Evolutionary conservation across 2,888 invertebrate species (phyloP), one percentile per base, ranked within the genome.

Genomic region (Sinodicranocentrus sp.): DNA sequence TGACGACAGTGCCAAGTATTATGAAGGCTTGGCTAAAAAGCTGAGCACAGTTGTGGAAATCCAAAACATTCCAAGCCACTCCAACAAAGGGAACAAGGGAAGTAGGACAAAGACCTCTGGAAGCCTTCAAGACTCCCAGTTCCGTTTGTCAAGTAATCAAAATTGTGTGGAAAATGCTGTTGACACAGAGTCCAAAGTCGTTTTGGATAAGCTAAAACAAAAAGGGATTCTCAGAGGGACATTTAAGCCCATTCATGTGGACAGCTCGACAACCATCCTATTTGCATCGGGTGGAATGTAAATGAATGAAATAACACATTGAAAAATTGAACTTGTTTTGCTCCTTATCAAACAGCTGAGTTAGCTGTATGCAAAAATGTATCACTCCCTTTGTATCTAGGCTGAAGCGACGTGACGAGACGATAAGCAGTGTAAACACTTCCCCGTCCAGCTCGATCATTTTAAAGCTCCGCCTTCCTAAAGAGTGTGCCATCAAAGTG

Each of bases 401-500:
- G 76, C 54, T 76, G 43, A 17, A 59, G 57, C 67, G 73, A 70
- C 70, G 52, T 10, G 79, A 79, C 23, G 71, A 71, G 15, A 23
- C 75, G n/a, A 48, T 48, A 10, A 48, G 15, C 48, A 48, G 1
- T 59, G 21, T 59, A 43, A 17, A 15, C 59, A 28, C 2, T 23
- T 61, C 68, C 15, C 19, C 61, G 17, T 17, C 57, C 65, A 73
- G 61, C n/a, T n/a, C n/a, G 3, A 52, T n/a, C 28, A 48, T 52
- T n/a, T 33, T 71, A 5, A 79, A 79, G 67, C 63, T 79, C 8
- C 68, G 71, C 23, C 65, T 92, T 8, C 91, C 92, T 0, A 84
- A 89, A 25, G 92, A 92, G 88, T 91, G 91, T 88, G 93, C 92
- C 1, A 89, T 93, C 65, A 93, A 93, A 89, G 91, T 93, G 13